Evolutionary conservation across 2,888 invertebrate genomes (phyloP), one percentile per base, ranked within the genome.

Genomic region (Aethes cnicana): DNA sequence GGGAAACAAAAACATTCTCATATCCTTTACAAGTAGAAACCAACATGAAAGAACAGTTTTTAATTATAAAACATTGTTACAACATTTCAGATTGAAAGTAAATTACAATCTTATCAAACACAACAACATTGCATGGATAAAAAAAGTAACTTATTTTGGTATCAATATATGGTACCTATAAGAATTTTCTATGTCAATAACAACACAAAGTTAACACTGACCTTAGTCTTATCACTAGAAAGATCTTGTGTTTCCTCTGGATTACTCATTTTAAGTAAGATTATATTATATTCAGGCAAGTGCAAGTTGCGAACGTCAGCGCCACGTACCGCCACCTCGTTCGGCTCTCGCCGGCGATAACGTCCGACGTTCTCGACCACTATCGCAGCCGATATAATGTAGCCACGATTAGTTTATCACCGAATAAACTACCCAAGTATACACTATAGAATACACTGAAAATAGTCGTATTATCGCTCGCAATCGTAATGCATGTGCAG

Each of bases 261-360:
- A 55, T 69, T 66, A 68, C 70, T 66, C 77, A 78, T 82, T 57
- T 69, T 75, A 37, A 30, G 28, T 46, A 60, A 48, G 49, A 49
- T 53, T 57, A 48, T 57, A 55, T 53, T 20, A 50, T 52, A 47
- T 47, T 25, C 36, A 16, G 49, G n/a, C n/a, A n/a, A n/a, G n/a
- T n/a, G n/a, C 50, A 28, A 26, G 28, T 35, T 42, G 47, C 37
- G 58, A 57, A 70, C 74, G 77, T 81, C 77, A 84, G 67, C 69
- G 86, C 88, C 88, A 87, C 87, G 87, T 87, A 82, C 71, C 64
- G 72, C 74, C 72, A 71, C 77, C 73, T 72, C 59, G 71, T 64
- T 67, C 64, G 61, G 42, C 54, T 67, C 62, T 48, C 54, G 69
- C 62, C 63, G 58, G 63, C 79, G 82, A 84, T 85, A 85, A 82